Base-by-base conservation (phyloP, 2,113 vertebrate genomes). In the Stegastes partitus region DNA sequence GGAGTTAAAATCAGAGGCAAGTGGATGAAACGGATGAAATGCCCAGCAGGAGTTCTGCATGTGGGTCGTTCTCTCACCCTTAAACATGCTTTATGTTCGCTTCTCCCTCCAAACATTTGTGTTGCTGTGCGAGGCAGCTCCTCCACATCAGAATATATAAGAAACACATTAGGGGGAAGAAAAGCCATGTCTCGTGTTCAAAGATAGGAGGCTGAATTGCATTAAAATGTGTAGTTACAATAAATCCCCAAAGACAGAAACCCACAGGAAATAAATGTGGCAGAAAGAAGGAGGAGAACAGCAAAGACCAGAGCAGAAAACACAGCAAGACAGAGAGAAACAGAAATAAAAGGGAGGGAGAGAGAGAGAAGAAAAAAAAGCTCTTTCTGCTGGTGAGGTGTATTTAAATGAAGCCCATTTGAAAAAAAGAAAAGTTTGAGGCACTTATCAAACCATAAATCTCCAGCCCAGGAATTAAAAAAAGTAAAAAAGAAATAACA, bases 401-500 rank as follows among this genome's bases (percentile, higher is more conserved):
- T 80, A 74, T 77, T 90, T 66, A 91, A 93, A 94, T 93, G 63
- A 91, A 74, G 64, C 85, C 84, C 87, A 75, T 81, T 83, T 85
- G 68, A 70, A 75, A 45, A 75, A 71, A 76, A 61, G 54, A 87
- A 89, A 93, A 84, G 88, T 91, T 87, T 14, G 28, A 89, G 57
- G 79, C 71, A 81, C 84, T 92, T 94, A 93, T 93, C 89, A 59
- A 84, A 79, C 81, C 84, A 92, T 94, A 93, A 95, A 95, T 95
- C 92, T 93, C 85, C 11, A 45, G 77, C 70, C 63, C 74, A 83
- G 88, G 92, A 93, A 91, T 92, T 90, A 93, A 93, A 94, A 93
- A 93, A 93, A 81, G 85, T 85, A 81, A 87, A 87, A 92, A 87
- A 82, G 88, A 89, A 95, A 94, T 91, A 94, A 93, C 93, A 94